Percentiles rank a stretch among this genome's conserved stretches.
Evolutionary conservation across 2,113 vertebrate species (phyloP).

Genomic region (Stictonetta naevosa): DNA sequence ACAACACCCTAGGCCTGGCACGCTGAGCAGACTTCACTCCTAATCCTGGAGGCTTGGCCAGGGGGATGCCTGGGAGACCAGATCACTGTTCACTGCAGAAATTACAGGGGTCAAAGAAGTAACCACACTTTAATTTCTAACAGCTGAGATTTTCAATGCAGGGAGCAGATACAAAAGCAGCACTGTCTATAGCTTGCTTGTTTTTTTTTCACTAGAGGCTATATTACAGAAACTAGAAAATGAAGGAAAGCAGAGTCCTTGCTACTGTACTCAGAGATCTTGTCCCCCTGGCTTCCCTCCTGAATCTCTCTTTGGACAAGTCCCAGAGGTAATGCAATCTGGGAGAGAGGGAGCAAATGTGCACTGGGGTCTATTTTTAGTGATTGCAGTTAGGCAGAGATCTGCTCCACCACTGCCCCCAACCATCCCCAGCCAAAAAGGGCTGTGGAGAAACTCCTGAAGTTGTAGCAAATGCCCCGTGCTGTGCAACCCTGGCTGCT

Average conservation of each 20-base stretch:
- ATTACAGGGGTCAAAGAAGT: conserved; percentile 30
- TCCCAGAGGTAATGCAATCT: conserved; percentile 2
- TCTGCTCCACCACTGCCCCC: not conserved
- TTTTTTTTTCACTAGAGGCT: not conserved
- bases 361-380: conserved; percentile 35
- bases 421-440: not conserved
- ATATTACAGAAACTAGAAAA: conserved; percentile 21
- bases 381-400: not conserved
- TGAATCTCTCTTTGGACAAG: not conserved
- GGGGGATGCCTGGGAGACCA: conserved; percentile 34
- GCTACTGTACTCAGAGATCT: not conserved
- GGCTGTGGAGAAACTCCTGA: not conserved
- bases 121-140: conserved; percentile 58
- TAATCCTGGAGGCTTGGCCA: not conserved
- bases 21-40: not conserved
- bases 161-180: conserved; percentile 38
- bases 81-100: conserved; percentile 16
- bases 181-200: conserved; percentile 39
- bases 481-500: not conserved
- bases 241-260: not conserved
- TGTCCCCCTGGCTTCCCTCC: not conserved
- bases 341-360: not conserved
- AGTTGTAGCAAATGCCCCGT: not conserved
- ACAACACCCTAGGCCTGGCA: conserved; percentile 19
- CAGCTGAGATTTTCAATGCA: conserved; percentile 34